phyloP scores from a whole-genome alignment of 2,113 vertebrate genomes.

The Chelonoidis abingdonii region DNA sequence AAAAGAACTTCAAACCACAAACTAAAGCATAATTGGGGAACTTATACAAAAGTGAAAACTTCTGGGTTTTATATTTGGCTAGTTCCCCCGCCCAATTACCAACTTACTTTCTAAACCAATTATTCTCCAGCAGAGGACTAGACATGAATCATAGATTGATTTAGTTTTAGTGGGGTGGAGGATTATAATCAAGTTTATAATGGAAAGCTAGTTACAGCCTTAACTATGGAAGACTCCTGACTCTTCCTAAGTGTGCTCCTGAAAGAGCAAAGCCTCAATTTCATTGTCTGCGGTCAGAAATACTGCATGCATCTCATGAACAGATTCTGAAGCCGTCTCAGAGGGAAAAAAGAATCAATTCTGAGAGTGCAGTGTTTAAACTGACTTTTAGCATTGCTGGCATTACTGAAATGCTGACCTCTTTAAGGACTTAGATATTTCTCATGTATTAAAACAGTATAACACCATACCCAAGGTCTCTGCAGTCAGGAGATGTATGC shows the following conservation, averaged over 20 bases:
- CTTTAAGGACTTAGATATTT: background rate
- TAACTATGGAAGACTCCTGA: background rate
- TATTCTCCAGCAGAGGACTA: background rate
- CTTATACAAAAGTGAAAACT: background rate
- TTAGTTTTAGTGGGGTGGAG: rapidly evolving
- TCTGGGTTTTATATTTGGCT: background rate
- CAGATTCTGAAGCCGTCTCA: background rate
- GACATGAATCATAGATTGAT: background rate
- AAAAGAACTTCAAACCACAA: background rate
- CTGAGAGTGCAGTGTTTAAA: background rate
- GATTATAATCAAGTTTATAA: constrained; percentile 35
- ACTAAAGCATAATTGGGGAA: background rate
- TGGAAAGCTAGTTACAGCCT: constrained; percentile 6
- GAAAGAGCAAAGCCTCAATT: background rate
- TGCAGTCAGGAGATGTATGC: background rate
- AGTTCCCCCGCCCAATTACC: background rate
- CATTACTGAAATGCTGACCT: background rate
- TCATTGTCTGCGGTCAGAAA: background rate
- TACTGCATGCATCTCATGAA: background rate
- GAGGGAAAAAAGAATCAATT: background rate
- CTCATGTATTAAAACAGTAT: background rate
- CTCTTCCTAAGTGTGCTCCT: background rate
- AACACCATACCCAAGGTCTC: background rate
- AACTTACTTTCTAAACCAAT: background rate
- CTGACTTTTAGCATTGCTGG: background rate